Evolutionary conservation across 2,113 vertebrate genomes (phyloP).

Genomic region (Poecile atricapillus): DNA sequence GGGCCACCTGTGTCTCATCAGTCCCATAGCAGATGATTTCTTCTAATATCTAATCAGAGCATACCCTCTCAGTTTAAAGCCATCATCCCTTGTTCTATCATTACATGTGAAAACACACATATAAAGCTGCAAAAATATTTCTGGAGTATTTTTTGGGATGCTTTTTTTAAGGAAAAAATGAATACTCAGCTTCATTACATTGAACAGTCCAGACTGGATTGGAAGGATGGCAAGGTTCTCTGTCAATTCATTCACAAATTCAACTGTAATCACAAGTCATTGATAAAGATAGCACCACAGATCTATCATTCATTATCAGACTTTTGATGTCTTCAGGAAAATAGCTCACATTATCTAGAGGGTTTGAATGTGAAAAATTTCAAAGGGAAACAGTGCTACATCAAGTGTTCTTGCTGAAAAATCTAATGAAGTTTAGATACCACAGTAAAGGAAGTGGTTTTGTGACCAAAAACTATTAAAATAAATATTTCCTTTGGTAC

Average conservation of each 20-base stretch:
- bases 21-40: neutral
- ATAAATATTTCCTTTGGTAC: neutral
- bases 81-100: neutral
- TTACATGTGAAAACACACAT: neutral
- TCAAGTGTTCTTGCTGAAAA: neutral
- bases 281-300: neutral
- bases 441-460: neutral
- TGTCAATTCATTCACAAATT: neutral
- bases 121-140: neutral
- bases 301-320: neutral
- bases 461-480: neutral
- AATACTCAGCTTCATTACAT: neutral
- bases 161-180: neutral
- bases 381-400: neutral
- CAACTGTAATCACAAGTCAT: neutral
- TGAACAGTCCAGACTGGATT: neutral
- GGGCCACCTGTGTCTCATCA: neutral
- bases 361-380: neutral
- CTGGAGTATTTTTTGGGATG: neutral
- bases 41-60: neutral
- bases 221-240: neutral
- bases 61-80: neutral
- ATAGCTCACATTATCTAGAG: neutral
- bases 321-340: neutral
- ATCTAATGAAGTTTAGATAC: neutral